Conservation (phyloP, 2,888 invertebrate genomes). For the Eumerus sabulonum region DNA sequence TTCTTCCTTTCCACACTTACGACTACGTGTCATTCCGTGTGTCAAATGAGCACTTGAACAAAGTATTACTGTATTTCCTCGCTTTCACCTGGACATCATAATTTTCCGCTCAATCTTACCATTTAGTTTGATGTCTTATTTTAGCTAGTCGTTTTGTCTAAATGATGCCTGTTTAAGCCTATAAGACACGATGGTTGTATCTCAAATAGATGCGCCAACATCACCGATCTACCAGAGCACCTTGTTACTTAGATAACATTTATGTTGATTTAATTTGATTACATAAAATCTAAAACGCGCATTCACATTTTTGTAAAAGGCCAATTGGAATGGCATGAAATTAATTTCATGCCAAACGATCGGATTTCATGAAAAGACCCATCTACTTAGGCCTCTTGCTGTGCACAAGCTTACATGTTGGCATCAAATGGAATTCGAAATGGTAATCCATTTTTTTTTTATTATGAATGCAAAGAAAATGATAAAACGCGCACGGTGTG, state of each 20-base stretch:
- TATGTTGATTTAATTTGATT: conserved; percentile 66
- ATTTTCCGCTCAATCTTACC: conserved; percentile 45
- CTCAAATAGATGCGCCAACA: conserved; percentile 50
- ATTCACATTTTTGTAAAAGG: no score
- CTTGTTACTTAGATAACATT: conserved; percentile 46
- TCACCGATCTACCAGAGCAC: conserved; percentile 56
- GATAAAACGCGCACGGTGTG: no score
- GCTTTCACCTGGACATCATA: conserved; percentile 65
- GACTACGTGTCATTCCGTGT: not conserved
- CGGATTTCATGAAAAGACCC: conserved; percentile 44
- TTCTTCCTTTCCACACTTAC: conserved; percentile 33
- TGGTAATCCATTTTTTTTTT: no score
- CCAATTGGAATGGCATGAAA: conserved; percentile 65
- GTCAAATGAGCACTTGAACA: not conserved
- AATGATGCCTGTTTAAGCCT: no score
- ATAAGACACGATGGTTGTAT: no score
- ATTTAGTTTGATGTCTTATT: conserved; percentile 20
- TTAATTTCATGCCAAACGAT: conserved; percentile 65
- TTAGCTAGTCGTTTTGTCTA: no score
- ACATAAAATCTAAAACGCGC: conserved; percentile 61
- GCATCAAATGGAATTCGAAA: no score
- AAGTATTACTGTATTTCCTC: conserved; percentile 60
- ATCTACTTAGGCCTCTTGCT: conserved; percentile 6
- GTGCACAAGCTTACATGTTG: conserved; percentile 2
- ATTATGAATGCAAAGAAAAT: no score